A percentile compares a stretch with the other conserved stretches of the same genome.
Evolutionary conservation across 2,797 vertebrate genomes (phyloP).

Genomic region (Aythya fuligula): DNA sequence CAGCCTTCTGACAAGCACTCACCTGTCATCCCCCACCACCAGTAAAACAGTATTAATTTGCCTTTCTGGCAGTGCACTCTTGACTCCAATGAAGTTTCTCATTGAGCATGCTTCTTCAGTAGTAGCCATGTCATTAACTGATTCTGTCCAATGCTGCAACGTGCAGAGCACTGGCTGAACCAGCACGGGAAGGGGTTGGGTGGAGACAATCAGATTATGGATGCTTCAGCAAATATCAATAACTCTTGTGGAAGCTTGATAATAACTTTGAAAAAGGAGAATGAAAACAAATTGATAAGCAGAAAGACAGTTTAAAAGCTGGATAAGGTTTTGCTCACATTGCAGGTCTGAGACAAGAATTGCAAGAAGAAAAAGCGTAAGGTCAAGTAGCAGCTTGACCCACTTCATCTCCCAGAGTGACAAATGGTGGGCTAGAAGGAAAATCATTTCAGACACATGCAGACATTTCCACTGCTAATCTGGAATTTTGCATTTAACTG

Average conservation of each 20-base stretch:
- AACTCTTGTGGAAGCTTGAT: background rate
- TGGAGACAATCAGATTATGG: background rate
- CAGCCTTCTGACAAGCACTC: background rate
- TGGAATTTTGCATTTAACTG: background rate
- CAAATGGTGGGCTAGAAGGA: background rate
- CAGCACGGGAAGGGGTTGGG: background rate
- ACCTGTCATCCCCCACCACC: background rate
- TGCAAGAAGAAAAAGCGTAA: background rate
- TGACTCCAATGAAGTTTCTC: background rate
- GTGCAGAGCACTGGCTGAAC: background rate
- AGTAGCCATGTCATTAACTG: background rate
- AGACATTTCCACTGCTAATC: background rate
- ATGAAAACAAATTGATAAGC: background rate
- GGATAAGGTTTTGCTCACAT: background rate
- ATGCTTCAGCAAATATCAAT: background rate
- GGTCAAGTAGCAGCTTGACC: slow-evolving; percentile 10
- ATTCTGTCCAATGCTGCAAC: background rate
- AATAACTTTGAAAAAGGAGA: background rate
- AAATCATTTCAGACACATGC: background rate
- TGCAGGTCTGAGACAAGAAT: background rate
- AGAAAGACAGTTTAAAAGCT: background rate
- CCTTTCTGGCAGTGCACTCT: background rate
- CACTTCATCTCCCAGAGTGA: slow-evolving; percentile 22
- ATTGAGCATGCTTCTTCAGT: background rate
- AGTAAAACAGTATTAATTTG: background rate